phyloP scores from a whole-genome alignment of 2,797 vertebrate genomes.

The Sebastes goodei region DNA sequence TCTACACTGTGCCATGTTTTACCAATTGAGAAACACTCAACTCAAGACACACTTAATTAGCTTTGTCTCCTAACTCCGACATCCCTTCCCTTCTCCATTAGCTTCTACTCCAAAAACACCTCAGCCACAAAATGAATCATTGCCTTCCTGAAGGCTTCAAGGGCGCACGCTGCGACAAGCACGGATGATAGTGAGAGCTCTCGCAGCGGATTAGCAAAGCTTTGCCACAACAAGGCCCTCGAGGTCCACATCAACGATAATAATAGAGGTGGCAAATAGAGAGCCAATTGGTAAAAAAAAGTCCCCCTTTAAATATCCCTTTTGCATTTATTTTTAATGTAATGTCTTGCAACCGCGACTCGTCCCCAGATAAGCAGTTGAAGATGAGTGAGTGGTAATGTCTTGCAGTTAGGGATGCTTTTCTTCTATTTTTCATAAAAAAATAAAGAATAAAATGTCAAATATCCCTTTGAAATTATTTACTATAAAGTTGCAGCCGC shows the following conservation, averaged over 20 bases:
- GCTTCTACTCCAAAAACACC: constrained; percentile 45
- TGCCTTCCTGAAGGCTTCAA: constrained; percentile 35
- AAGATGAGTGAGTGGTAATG: too few relatives aligned
- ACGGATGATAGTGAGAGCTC: constrained; percentile 41
- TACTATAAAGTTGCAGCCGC: background rate
- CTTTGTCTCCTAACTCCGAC: constrained; percentile 38
- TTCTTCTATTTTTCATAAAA: background rate
- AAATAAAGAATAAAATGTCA: background rate
- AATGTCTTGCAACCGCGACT: too few relatives aligned
- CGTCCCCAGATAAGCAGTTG: too few relatives aligned
- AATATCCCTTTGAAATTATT: background rate
- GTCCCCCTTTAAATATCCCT: background rate
- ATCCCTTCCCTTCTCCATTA: constrained; percentile 45
- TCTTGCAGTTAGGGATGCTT: background rate
- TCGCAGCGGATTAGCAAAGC: constrained; percentile 26
- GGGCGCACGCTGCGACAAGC: constrained; percentile 28
- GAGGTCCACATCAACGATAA: constrained; percentile 23
- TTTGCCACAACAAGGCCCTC: constrained; percentile 43
- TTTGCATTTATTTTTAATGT: background rate
- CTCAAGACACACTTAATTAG: constrained; percentile 58
- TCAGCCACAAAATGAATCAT: constrained; percentile 38
- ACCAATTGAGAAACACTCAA: constrained; percentile 30
- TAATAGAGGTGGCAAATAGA: background rate
- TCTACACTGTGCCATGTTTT: constrained; percentile 40
- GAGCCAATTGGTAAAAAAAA: background rate